Evolutionary conservation across 2,888 invertebrate genomes (phyloP), one percentile per base, ranked within the genome.

Genomic region (Timandra comae): DNA sequence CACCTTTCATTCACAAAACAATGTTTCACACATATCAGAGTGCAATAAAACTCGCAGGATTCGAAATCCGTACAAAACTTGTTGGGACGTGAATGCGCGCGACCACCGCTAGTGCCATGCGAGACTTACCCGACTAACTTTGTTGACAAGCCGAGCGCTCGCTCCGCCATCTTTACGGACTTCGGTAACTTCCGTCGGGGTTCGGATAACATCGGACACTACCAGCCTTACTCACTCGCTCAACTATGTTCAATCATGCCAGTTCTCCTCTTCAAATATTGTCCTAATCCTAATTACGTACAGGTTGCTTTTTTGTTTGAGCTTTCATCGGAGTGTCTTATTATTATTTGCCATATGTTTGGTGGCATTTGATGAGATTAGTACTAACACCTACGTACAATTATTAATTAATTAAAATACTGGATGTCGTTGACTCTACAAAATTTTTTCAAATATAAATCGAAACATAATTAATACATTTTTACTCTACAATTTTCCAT

Each of bases 71-170:
- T 3, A 16, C 43, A 38, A 30, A 41, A 49, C 33, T 35, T 30
- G 10, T 25, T n/a, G n/a, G n/a, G n/a, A 5, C 24, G n/a, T 28
- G 33, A 49, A 41, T 43, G 40, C 63, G 55, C 72, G 67, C 69
- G 63, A 79, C 66, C 46, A 63, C 64, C 51, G 52, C 38, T 54
- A 57, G 46, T 42, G 64, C 60, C 43, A 52, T 50, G 47, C 63
- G 28, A 32, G 36, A 52, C 55, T 50, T 68, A 63, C 56, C 56
- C 57, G 61, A 69, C 63, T 73, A 68, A 76, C 71, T 79, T 84
- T 84, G 84, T 84, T 84, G 84, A 84, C 84, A 84, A 80, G 76
- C 80, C 65, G 68, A 56, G 48, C 52, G 65, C 59, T 69, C 69
- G 63, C 60, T 57, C 57, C 63, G 80, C 84, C 81, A 81, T 82